Conservation (phyloP, 2,797 vertebrate species). For the Allochrocebus solatus region DNA sequence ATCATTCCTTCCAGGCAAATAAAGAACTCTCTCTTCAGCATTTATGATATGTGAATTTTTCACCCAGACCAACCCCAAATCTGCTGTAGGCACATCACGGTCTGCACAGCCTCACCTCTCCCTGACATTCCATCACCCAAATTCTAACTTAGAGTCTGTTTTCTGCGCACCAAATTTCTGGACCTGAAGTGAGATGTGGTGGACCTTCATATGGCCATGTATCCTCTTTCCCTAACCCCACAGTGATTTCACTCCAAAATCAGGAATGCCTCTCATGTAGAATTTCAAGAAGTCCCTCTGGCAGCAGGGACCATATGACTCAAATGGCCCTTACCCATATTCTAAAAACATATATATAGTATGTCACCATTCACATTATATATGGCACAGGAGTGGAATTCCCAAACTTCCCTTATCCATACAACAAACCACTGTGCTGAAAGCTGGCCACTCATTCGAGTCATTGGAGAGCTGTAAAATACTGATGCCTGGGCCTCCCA, state of each 20-base stretch:
- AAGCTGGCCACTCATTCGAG: neutral
- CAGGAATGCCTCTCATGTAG: neutral
- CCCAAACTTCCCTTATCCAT: neutral
- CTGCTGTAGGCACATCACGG: fast-evolving
- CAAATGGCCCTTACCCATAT: neutral
- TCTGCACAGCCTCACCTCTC: neutral
- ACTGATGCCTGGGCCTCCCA: neutral
- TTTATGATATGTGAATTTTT: neutral
- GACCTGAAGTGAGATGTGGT: neutral
- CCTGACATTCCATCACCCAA: neutral
- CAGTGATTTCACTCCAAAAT: neutral
- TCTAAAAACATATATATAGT: neutral
- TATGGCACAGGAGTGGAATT: neutral
- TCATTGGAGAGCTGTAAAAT: neutral
- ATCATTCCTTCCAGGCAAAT: neutral
- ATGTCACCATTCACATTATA: neutral
- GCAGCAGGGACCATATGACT: neutral
- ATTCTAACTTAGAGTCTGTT: neutral
- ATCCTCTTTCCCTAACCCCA: neutral
- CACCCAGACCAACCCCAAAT: neutral
- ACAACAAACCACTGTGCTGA: neutral
- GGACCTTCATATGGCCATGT: neutral
- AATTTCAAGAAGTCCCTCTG: neutral
- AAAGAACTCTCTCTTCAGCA: neutral
- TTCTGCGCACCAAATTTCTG: neutral